A percentile compares a stretch with the other conserved stretches of the same genome.
Conservation (phyloP, 1,140 invertebrate genomes). For the Drosophila mojavensis region DNA sequence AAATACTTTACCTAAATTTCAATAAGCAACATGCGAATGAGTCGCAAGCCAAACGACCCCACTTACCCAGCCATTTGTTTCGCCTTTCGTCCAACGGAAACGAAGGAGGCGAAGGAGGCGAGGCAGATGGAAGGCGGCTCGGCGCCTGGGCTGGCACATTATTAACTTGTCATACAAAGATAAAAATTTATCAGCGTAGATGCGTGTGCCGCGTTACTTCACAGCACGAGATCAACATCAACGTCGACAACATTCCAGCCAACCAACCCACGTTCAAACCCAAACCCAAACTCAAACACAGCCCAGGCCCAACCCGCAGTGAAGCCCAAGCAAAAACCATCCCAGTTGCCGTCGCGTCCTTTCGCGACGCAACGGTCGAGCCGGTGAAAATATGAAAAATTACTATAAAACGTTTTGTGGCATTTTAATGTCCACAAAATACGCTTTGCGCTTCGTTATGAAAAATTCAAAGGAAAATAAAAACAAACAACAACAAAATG, state of each 20-base stretch:
- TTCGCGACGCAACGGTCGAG: constrained; percentile 18
- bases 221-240: constrained; percentile 74
- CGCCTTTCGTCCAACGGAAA: neutral
- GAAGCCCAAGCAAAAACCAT: constrained; percentile 2
- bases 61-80: neutral
- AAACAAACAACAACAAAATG: constrained; percentile 54
- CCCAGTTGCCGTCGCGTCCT: constrained; percentile 6
- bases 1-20: constrained; percentile 69
- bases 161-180: constrained; percentile 83
- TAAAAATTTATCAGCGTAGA: constrained; percentile 77
- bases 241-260: constrained; percentile 48
- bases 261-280: constrained; percentile 5
- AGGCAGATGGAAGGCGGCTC: neutral
- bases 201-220: constrained; percentile 64
- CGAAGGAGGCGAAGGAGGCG: neutral
- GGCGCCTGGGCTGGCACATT: constrained; percentile 76
- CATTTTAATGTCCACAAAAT: constrained; percentile 80
- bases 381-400: constrained; percentile 80
- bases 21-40: constrained; percentile 57
- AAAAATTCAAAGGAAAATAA: constrained; percentile 75
- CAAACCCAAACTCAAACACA: neutral
- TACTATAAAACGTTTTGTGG: constrained; percentile 83
- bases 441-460: constrained; percentile 52
- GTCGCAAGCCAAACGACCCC: constrained; percentile 6
- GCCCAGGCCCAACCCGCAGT: neutral